Conservation (phyloP, 2,888 invertebrate genomes). For the Tanytarsus gracilentus region DNA sequence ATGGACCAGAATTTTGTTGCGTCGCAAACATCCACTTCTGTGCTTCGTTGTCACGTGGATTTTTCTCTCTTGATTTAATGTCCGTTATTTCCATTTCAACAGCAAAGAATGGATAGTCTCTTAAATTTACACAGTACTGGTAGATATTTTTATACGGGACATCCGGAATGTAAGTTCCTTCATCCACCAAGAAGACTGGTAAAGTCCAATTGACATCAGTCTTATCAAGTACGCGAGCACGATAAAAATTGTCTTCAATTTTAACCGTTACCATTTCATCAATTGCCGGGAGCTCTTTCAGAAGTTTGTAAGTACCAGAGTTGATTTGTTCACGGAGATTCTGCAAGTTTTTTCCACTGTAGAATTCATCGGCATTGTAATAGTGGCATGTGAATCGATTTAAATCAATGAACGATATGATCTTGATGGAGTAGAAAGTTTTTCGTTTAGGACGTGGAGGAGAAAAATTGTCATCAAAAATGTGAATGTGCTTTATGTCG, state of each 20-base stretch:
- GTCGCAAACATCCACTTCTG: too few relatives aligned
- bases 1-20: too few relatives aligned
- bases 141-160: background rate
- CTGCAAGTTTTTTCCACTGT: background rate
- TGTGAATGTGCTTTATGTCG: background rate
- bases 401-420: background rate
- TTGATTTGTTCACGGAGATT: background rate
- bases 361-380: background rate
- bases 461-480: background rate
- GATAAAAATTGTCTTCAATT: background rate
- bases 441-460: background rate
- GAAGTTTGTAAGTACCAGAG: background rate
- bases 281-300: background rate
- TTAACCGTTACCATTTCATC: background rate
- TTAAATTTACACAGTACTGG: background rate
- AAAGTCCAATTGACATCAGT: background rate
- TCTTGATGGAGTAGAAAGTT: background rate
- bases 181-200: background rate
- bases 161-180: background rate
- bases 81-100: slow-evolving; percentile 10
- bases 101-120: background rate
- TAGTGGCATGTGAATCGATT: background rate
- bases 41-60: too few relatives aligned
- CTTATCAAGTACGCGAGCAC: background rate
- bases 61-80: background rate